Evolutionary conservation across 1,140 invertebrate species (phyloP).

Genomic region (Araneus ventricosus): DNA sequence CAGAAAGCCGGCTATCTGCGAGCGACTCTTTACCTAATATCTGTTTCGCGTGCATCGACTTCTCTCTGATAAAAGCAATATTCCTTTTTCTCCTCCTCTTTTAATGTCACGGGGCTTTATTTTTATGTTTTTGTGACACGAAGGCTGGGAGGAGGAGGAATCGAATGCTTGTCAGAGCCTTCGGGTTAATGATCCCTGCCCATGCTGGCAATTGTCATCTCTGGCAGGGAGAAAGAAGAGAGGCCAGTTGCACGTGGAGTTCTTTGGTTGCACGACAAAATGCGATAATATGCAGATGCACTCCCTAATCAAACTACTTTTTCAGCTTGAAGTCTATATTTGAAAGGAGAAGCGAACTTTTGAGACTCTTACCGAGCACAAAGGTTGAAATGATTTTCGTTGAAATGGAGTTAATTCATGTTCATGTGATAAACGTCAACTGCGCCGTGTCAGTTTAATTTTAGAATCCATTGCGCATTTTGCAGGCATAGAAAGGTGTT

Average conservation of each 20-base stretch:
- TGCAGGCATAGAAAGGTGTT: too few relatives aligned
- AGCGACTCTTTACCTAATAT: background rate
- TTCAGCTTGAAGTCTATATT: too few relatives aligned
- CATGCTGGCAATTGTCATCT: background rate
- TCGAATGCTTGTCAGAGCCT: background rate
- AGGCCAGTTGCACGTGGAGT: background rate
- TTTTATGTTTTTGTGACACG: conserved; percentile 35
- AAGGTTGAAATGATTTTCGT: too few relatives aligned
- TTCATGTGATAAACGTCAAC: too few relatives aligned
- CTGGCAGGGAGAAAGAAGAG: background rate
- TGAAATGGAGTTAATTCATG: too few relatives aligned
- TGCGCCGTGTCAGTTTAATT: too few relatives aligned
- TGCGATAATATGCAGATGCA: too few relatives aligned
- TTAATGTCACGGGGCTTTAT: conserved; percentile 37
- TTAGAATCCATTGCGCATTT: too few relatives aligned
- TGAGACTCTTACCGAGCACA: too few relatives aligned
- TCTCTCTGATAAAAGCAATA: conserved; percentile 43
- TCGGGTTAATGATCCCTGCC: background rate
- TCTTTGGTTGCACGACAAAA: too few relatives aligned
- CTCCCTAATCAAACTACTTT: too few relatives aligned
- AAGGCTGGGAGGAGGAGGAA: background rate
- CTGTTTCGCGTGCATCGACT: conserved; percentile 23
- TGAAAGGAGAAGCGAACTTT: too few relatives aligned
- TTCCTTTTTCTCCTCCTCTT: background rate
- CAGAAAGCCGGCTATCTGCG: background rate